Evolutionary conservation across 2,797 vertebrate species (phyloP).

Genomic region (Melopsittacus undulatus): DNA sequence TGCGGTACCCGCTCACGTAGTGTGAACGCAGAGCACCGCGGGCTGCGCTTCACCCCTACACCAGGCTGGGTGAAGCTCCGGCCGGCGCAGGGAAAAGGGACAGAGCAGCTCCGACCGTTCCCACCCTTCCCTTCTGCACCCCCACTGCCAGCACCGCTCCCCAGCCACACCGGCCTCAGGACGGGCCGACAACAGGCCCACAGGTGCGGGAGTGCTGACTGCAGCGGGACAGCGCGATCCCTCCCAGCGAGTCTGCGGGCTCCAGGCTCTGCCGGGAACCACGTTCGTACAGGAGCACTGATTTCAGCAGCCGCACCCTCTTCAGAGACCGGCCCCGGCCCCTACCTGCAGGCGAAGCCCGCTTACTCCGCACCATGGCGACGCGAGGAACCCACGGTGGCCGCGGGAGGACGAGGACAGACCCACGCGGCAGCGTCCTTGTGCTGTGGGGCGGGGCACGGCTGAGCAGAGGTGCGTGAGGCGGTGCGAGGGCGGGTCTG

Average conservation of each 20-base stretch:
- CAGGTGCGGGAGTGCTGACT: no score
- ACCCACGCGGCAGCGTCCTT: no score
- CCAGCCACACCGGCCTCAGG: not conserved
- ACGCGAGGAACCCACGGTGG: no score
- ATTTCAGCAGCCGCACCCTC: not conserved
- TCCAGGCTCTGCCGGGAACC: not conserved
- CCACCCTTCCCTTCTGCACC: not conserved
- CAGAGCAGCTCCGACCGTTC: not conserved
- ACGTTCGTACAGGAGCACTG: not conserved
- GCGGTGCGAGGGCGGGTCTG: not conserved
- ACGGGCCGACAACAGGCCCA: not conserved
- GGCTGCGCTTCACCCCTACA: rapidly evolving
- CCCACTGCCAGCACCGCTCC: not conserved
- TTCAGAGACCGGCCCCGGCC: not conserved
- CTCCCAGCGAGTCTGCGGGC: not conserved
- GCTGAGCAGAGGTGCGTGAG: not conserved
- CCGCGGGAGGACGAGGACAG: rapidly evolving
- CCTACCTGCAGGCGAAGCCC: not conserved
- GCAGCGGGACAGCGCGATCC: not conserved
- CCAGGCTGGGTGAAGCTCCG: not conserved
- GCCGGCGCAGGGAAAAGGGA: not conserved
- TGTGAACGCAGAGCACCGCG: not conserved
- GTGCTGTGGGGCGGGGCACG: not conserved
- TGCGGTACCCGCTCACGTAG: not conserved
- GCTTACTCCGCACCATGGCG: conserved; percentile 50